These are phyloP conservation scores for Trididemnum nubilum DNA, from an alignment of 23 tunicate species.

Conservation along the genomic window DNA sequence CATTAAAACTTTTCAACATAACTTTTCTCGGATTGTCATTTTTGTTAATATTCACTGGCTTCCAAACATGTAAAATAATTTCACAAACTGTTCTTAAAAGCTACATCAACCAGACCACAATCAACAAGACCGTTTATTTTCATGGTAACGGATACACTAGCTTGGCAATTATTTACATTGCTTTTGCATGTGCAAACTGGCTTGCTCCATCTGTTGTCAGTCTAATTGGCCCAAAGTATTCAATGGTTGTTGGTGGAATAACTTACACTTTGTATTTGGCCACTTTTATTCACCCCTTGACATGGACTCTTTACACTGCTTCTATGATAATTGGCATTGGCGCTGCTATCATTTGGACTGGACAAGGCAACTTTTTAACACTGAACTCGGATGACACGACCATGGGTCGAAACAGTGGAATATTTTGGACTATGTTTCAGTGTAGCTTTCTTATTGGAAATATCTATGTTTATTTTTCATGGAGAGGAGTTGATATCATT, in stretches of 20 bases:
- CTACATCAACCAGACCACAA: slow-evolving; percentile 55
- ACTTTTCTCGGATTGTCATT: slow-evolving; percentile 72
- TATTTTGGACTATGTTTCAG: slow-evolving; percentile 94
- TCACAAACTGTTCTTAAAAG: slow-evolving; percentile 92
- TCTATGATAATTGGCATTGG: slow-evolving; percentile 96
- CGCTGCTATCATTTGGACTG: slow-evolving; percentile 93
- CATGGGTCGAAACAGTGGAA: slow-evolving; percentile 96
- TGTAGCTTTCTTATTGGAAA: slow-evolving; percentile 91
- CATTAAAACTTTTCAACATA: slow-evolving; percentile 72
- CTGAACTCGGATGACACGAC: slow-evolving; percentile 80
- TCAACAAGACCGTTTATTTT: slow-evolving; percentile 39
- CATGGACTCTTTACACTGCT: slow-evolving; percentile 74
- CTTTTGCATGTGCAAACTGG: slow-evolving; percentile 98
- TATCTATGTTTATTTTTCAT: slow-evolving; percentile 91
- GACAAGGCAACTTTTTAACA: slow-evolving; percentile 87
- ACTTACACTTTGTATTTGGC: slow-evolving; percentile 90
- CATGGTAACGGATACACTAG: slow-evolving; percentile 86
- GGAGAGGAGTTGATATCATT: slow-evolving; percentile 75
- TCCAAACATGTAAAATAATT: slow-evolving; percentile 95
- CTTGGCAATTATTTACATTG: slow-evolving; percentile 93
- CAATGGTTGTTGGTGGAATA: slow-evolving; percentile 77
- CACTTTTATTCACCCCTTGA: slow-evolving; percentile 80
- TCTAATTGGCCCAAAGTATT: slow-evolving; percentile 74
- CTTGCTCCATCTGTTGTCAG: slow-evolving; percentile 97
- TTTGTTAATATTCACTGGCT: slow-evolving; percentile 90